Conservation (phyloP, 2,113 vertebrate species). For the Bufo bufo region DNA sequence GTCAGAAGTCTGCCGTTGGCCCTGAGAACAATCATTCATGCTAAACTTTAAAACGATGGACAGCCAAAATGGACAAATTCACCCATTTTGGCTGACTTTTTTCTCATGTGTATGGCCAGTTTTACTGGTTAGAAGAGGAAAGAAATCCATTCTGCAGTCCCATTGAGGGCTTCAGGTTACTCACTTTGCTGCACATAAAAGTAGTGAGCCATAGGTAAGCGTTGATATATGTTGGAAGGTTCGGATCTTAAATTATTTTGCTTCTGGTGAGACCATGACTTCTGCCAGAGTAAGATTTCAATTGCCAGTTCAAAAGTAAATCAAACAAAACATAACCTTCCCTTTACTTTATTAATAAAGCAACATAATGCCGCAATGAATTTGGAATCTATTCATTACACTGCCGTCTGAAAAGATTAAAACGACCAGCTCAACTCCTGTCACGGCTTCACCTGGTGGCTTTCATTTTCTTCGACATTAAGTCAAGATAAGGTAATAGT, state of each 20-base stretch:
- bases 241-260: not conserved
- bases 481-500: constrained; percentile 77
- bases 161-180: not conserved
- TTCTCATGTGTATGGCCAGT: too few species aligned
- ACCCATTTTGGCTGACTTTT: too few species aligned
- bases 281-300: constrained; percentile 10
- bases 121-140: not conserved
- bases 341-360: not conserved
- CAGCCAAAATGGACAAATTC: too few species aligned
- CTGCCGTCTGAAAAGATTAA: constrained; percentile 65
- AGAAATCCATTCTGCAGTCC: not conserved
- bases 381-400: constrained; percentile 25
- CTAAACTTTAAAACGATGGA: too few species aligned
- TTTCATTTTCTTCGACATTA: constrained; percentile 76
- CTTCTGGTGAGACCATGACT: not conserved
- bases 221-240: constrained; percentile 20
- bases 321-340: not conserved
- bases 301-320: constrained; percentile 30
- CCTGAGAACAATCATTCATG: too few species aligned
- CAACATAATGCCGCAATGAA: constrained; percentile 29
- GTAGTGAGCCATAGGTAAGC: constrained; percentile 10
- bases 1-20: too few species aligned
- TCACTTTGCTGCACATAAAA: not conserved
- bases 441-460: constrained; percentile 77
- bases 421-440: constrained; percentile 75